phyloP scores from a whole-genome alignment of 2,888 invertebrate species.

The Endotricha flammealis region DNA sequence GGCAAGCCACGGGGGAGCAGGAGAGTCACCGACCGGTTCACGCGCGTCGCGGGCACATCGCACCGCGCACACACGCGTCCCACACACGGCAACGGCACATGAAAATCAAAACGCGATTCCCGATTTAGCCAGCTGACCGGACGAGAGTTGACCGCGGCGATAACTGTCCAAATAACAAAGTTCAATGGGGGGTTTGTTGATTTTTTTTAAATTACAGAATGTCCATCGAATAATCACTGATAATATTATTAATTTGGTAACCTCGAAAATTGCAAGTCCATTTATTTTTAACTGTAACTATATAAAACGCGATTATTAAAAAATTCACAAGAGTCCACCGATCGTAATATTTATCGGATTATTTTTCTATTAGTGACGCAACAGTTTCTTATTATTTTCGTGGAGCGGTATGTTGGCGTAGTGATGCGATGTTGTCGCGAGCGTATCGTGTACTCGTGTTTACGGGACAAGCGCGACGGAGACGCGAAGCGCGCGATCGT shows the following conservation, averaged over 20 bases:
- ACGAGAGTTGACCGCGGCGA: conserved; percentile 51
- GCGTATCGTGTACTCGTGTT: conserved; percentile 59
- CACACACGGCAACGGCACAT: conserved; percentile 70
- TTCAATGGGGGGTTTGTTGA: conserved; percentile 21
- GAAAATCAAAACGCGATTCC: conserved; percentile 74
- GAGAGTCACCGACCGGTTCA: conserved; percentile 66
- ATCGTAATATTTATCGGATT: conserved; percentile 10
- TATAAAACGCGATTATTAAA: neutral
- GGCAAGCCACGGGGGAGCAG: conserved; percentile 86
- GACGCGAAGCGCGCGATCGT: conserved; percentile 66
- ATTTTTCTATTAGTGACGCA: conserved; percentile 32
- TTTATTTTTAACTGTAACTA: conserved; percentile 27
- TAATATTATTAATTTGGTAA: conserved; percentile 43
- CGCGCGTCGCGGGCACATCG: conserved; percentile 75
- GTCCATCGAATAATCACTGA: conserved; percentile 53
- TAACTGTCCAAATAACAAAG: conserved; percentile 33
- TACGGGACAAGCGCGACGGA: conserved; percentile 33
- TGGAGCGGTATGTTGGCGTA: conserved; percentile 28
- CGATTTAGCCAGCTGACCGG: conserved; percentile 71
- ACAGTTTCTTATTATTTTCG: conserved; percentile 47
- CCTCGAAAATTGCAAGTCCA: conserved; percentile 32
- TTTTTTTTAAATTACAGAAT: conserved; percentile 27
- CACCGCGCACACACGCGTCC: conserved; percentile 72
- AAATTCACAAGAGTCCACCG: conserved; percentile 13
- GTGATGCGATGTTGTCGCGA: conserved; percentile 56